Conservation (phyloP, 1,140 invertebrate genomes). For the Homarus americanus region DNA sequence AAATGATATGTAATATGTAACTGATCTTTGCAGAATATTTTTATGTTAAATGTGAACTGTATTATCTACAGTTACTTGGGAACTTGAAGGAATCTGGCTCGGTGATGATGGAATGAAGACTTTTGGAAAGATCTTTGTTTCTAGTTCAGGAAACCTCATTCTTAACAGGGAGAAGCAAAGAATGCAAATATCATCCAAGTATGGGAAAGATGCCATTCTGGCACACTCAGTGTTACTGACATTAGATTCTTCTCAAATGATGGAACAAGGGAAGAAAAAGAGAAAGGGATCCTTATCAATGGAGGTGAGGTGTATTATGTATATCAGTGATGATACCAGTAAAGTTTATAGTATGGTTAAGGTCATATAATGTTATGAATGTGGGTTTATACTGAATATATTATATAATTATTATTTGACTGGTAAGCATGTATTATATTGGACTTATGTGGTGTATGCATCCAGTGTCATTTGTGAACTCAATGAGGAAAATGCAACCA, state of each 20-base stretch:
- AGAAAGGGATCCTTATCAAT: neutral
- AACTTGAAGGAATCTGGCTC: constrained; percentile 25
- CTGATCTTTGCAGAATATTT: too few relatives aligned
- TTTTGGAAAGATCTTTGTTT: neutral
- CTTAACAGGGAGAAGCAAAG: neutral
- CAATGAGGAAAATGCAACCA: too few relatives aligned
- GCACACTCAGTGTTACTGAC: neutral
- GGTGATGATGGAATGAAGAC: neutral
- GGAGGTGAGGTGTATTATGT: neutral
- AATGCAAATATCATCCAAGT: neutral
- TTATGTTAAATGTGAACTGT: neutral
- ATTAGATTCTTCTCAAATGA: neutral
- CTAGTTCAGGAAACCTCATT: neutral
- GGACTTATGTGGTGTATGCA: too few relatives aligned
- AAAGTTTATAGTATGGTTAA: too few relatives aligned
- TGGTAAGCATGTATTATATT: too few relatives aligned
- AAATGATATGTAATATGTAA: too few relatives aligned
- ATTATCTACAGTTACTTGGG: constrained; percentile 13
- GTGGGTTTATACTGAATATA: too few relatives aligned
- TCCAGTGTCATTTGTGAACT: too few relatives aligned
- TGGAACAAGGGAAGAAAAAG: neutral
- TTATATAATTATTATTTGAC: too few relatives aligned
- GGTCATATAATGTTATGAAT: too few relatives aligned
- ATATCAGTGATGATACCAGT: neutral
- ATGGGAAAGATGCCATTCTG: neutral